Evolutionary conservation across 2,888 invertebrate genomes (phyloP).

Genomic region (Helicoverpa assulta): DNA sequence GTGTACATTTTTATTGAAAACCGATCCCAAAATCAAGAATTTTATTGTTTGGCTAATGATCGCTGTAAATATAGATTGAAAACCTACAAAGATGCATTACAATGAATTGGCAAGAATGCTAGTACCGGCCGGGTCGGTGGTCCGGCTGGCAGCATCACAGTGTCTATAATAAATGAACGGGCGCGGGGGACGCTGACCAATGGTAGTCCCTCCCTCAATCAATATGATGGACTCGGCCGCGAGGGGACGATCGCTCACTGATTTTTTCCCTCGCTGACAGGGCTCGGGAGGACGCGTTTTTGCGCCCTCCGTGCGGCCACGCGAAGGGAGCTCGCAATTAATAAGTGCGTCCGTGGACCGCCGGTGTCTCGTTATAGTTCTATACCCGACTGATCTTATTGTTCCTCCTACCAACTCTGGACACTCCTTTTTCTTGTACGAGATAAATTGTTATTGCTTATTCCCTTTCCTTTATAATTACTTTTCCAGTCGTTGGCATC

Average conservation of each 20-base stretch:
- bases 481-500: slow-evolving; percentile 9
- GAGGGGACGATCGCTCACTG: slow-evolving; percentile 91
- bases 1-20: background rate
- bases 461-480: slow-evolving; percentile 40
- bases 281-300: slow-evolving; percentile 89
- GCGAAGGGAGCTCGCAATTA: slow-evolving; percentile 88
- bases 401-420: slow-evolving; percentile 58
- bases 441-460: slow-evolving; percentile 69
- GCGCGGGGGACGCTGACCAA: slow-evolving; percentile 89
- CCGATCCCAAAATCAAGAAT: background rate
- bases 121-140: slow-evolving; percentile 58
- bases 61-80: slow-evolving; percentile 17
- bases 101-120: slow-evolving; percentile 70
- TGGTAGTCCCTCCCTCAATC: slow-evolving; percentile 91
- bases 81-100: slow-evolving; percentile 55
- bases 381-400: slow-evolving; percentile 52
- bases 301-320: slow-evolving; percentile 85
- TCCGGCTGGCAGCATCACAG: slow-evolving; percentile 82
- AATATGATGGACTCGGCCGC: slow-evolving; percentile 91
- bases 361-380: slow-evolving; percentile 56
- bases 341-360: slow-evolving; percentile 82
- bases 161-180: slow-evolving; percentile 91
- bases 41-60: background rate
- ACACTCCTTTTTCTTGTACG: slow-evolving; percentile 82
- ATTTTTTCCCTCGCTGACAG: slow-evolving; percentile 90